Conservation (phyloP, 2,113 vertebrate species). For the Gymnobelideus leadbeateri region DNA sequence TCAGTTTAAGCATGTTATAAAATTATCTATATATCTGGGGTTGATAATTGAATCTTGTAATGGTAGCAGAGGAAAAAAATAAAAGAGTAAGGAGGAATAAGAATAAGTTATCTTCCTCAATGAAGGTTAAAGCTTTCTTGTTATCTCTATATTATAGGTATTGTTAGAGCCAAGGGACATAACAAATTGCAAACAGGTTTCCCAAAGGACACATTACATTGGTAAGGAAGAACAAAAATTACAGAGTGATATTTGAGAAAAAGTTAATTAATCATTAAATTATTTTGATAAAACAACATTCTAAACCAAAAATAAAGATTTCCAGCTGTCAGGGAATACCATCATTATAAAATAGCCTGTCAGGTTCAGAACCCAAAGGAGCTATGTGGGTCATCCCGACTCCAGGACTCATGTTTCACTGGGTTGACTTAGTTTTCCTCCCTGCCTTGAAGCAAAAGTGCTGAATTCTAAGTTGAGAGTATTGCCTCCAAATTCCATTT, state of each 20-base stretch:
- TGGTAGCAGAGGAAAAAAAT: not conserved
- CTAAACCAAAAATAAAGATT: slow-evolving; percentile 20
- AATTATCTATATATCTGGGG: not conserved
- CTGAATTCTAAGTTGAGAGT: slow-evolving; percentile 8
- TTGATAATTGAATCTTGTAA: slow-evolving; percentile 5
- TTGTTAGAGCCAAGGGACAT: not conserved
- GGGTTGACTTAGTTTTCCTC: not conserved
- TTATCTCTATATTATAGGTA: not conserved
- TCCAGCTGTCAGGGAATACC: not conserved
- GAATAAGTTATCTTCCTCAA: not conserved
- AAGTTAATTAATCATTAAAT: slow-evolving; percentile 31
- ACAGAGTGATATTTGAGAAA: not conserved
- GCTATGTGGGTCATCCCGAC: not conserved
- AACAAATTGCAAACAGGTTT: not conserved
- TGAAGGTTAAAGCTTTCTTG: not conserved
- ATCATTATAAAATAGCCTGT: not conserved
- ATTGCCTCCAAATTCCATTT: not conserved
- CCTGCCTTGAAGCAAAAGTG: slow-evolving; percentile 21
- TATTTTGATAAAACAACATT: slow-evolving; percentile 12
- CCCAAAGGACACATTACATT: slow-evolving; percentile 5
- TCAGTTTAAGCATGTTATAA: slow-evolving; percentile 12
- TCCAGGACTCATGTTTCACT: not conserved
- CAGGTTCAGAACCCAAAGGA: not conserved
- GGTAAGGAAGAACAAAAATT: not conserved
- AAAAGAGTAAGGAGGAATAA: not conserved